Percentiles rank a stretch among this genome's conserved stretches.
phyloP scores from a whole-genome alignment of 2,797 vertebrate species.

The Gymnocypris eckloni region DNA sequence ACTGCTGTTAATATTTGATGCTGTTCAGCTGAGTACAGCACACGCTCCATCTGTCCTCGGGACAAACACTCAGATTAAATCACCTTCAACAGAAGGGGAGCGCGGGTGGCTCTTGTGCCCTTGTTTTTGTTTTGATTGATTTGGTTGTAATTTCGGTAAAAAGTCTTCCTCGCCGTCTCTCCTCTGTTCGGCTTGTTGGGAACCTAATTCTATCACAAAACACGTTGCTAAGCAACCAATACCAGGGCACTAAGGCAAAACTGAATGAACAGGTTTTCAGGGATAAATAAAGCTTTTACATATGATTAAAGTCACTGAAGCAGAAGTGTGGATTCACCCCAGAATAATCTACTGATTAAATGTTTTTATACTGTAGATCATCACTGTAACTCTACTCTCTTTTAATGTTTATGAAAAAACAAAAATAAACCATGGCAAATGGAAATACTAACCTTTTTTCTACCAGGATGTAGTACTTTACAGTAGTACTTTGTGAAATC shows the following conservation, averaged over 20 bases:
- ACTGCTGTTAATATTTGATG: slow-evolving; percentile 80
- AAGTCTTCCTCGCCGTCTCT: slow-evolving; percentile 13
- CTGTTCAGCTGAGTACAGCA: slow-evolving; percentile 47
- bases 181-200: slow-evolving; percentile 28
- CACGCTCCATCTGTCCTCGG: slow-evolving; percentile 42
- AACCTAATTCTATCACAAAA: slow-evolving; percentile 51
- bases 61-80: slow-evolving; percentile 24
- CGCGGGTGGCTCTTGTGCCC: background rate
- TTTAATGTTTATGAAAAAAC: background rate
- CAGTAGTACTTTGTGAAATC: background rate
- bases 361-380: background rate
- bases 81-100: slow-evolving; percentile 39
- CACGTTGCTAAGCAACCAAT: slow-evolving; percentile 54
- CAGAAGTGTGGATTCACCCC: background rate
- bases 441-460: background rate
- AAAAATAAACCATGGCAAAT: background rate
- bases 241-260: slow-evolving; percentile 41
- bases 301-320: slow-evolving; percentile 9
- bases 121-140: slow-evolving; percentile 36
- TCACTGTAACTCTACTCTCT: background rate
- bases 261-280: slow-evolving; percentile 23
- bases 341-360: background rate
- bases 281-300: slow-evolving; percentile 23
- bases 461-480: background rate
- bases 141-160: slow-evolving; percentile 47